Evolutionary conservation across 2,113 vertebrate genomes (phyloP), one percentile per base, ranked within the genome.

Genomic region (Gallinago media): DNA sequence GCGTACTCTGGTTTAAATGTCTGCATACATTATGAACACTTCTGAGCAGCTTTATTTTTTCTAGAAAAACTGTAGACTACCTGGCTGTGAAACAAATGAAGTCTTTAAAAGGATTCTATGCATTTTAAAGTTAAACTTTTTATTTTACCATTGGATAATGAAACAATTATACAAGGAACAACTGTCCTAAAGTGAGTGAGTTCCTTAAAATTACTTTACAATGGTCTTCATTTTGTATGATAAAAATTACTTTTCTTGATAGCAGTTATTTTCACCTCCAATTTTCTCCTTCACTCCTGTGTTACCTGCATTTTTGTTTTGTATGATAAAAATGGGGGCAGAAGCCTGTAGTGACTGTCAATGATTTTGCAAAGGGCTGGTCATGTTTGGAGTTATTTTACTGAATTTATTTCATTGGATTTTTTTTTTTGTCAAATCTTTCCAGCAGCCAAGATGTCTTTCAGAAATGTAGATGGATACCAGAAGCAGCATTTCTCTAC

Each of bases 401-500:
- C 47, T 84, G 83, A 80, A 77, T 82, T 93, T 40, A 66, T 82
- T 85, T 93, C 5, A 26, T 21, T 63, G 46, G 14, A 2, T 6
- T 70, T 80, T 61, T 54, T 65, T 61, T 54, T 65, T 59, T 12
- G 40, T 31, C 50, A 81, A 49, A 42, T 81, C 54, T 77, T 97
- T 68, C 88, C 79, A 95, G 52, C 92, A 96, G 92, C 68, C 92
- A 95, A 88, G 73, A 88, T 88, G 47, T 94, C 96, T 92, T 96
- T 96, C 92, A 94, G 95, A 96, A 93, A 79, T 82, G 44, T 74
- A 94, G 76, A 94, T 52, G 91, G 92, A 92, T 82, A 92, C 38
- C 80, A 97, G 96, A 97, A 97, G 88, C 87, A 91, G 74, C 67
- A 65, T 97, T 98, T 96, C 79, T 97, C 59, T 89, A 44, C 72